Evolutionary conservation across 2,113 vertebrate species (phyloP), one percentile per base, ranked within the genome.

Genomic region (Brevimyrus niger): DNA sequence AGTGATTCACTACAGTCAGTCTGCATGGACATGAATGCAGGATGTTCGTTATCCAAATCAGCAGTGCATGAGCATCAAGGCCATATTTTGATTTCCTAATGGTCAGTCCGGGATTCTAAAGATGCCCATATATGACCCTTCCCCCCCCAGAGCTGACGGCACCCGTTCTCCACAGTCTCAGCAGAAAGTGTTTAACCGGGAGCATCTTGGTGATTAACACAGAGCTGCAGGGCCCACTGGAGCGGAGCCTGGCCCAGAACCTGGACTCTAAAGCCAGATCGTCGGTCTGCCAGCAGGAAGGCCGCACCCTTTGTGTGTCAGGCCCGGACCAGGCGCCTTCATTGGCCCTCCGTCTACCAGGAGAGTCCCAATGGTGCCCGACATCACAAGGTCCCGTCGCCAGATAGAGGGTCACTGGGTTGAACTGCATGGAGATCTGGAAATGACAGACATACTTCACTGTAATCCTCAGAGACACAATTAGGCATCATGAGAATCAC

Each of bases 321-420:
- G 82, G 88, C 47, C 89, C 58, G 17, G 83, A 35, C 61, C 2
- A 1, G 27, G 17, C 13, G 2, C 47, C 31, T 8, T n/a, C 17
- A 21, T 82, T 21, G 15, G 65, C 13, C 31, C 69, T 53, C 13
- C 27, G 5, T 23, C 15, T 27, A 53, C 23, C 9, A 3, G 27
- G 69, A 1, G 35, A 58, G 88, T 53, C 88, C 17, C 21, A 5
- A 51, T 19, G 21, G 47, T 17, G 47, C 48, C 17, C 92, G 47
- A 94, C 92, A 19, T 94, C 89, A 21, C 92, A 76, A 90, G 90
- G 88, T 35, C 92, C 94, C 1, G 93, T 90, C 44, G 94, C 94
- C 48, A 98, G 21, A 87, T 98, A 98, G 13, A 97, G 93, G 85
- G 95, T 95, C 21, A 95, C 95, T 38, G 96, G 97, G 82, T 94